phyloP scores from a whole-genome alignment of 1,140 invertebrate genomes.

The Drosophila bocqueti region DNA sequence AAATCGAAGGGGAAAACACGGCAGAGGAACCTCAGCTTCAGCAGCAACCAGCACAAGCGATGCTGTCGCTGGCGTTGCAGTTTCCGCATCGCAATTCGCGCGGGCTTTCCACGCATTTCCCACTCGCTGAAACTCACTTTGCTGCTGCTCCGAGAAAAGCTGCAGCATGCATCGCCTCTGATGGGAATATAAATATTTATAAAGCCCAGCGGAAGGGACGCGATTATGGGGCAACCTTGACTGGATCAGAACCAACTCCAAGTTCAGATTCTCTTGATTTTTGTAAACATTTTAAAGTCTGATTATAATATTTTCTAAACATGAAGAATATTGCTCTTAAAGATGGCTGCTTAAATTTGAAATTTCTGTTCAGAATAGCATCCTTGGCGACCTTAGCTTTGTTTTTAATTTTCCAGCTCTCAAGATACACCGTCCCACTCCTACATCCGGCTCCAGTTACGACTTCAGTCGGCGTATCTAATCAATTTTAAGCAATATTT shows the following conservation, averaged over 20 bases:
- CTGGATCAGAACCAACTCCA: neutral
- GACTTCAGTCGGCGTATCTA: constrained; percentile 38
- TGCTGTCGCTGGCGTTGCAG: constrained; percentile 31
- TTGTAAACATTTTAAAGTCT: constrained; percentile 2
- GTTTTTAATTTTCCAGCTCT: neutral
- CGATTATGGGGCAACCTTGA: constrained; percentile 28
- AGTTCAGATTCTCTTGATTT: neutral
- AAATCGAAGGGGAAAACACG: constrained; percentile 12
- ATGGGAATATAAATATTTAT: constrained; percentile 46
- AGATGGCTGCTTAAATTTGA: neutral
- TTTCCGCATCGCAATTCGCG: constrained; percentile 71
- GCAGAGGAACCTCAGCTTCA: constrained; percentile 22
- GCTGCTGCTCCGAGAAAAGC: constrained; percentile 2
- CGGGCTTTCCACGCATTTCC: constrained; percentile 52
- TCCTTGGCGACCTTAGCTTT: neutral
- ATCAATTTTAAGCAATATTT: constrained; percentile 72
- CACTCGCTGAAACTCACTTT: constrained; percentile 20
- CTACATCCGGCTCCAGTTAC: constrained; percentile 5
- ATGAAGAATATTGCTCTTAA: neutral
- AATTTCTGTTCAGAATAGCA: neutral
- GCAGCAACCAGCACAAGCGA: constrained; percentile 46
- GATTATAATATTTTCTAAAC: neutral
- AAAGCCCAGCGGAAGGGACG: constrained; percentile 22
- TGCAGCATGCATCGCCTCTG: constrained; percentile 16
- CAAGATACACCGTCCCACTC: neutral